Evolutionary conservation across 2,888 invertebrate species (phyloP).

Genomic region (Parnassius mnemosyne): DNA sequence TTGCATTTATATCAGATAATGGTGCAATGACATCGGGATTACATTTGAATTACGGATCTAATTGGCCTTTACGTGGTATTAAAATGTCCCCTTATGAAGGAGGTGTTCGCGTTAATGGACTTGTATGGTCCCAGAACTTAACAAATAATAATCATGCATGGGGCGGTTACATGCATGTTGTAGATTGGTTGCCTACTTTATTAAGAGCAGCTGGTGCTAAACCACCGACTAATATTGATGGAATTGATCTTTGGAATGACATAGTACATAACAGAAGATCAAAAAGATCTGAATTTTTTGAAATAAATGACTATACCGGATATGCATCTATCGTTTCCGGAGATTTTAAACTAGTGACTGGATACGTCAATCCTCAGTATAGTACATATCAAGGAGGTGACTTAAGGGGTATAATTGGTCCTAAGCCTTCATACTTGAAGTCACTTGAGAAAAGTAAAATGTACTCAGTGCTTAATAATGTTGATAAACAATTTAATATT

Average conservation of each 20-base stretch:
- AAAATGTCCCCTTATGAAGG: constrained; percentile 93
- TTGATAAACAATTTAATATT: constrained; percentile 41
- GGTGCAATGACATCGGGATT: constrained; percentile 89
- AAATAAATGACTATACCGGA: constrained; percentile 60
- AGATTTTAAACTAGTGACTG: constrained; percentile 60
- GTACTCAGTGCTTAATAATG: constrained; percentile 43
- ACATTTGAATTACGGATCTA: constrained; percentile 87
- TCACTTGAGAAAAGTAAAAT: constrained; percentile 45
- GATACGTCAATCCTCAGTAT: constrained; percentile 38
- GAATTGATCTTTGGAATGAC: constrained; percentile 59
- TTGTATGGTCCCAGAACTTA: constrained; percentile 82
- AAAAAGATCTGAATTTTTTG: constrained; percentile 50
- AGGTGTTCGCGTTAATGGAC: constrained; percentile 86
- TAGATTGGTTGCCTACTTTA: constrained; percentile 91
- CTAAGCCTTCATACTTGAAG: constrained; percentile 47
- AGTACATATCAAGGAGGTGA: constrained; percentile 54
- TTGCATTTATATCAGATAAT: constrained; percentile 94
- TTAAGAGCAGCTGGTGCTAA: constrained; percentile 55
- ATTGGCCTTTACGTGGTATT: constrained; percentile 87
- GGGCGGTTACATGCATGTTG: constrained; percentile 84
- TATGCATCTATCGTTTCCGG: constrained; percentile 52
- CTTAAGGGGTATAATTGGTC: constrained; percentile 50
- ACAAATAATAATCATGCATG: constrained; percentile 62
- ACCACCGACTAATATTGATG: constrained; percentile 53
- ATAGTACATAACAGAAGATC: constrained; percentile 50